Evolutionary conservation across 2,113 vertebrate species (phyloP), one percentile per base, ranked within the genome.

Genomic region (Strigops habroptila): DNA sequence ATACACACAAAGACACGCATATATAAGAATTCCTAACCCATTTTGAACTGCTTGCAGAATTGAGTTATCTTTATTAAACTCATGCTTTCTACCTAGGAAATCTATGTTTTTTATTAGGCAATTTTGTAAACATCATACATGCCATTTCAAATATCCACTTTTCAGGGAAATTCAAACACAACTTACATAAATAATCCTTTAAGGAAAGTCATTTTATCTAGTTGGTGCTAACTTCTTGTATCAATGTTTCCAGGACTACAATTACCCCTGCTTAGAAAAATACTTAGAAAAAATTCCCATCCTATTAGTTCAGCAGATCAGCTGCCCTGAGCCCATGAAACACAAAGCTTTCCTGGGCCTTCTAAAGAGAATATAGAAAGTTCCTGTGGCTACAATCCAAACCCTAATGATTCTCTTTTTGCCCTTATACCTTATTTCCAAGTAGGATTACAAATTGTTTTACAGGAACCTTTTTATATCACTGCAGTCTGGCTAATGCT

Each of bases 281-380:
- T 59, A n/a, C 13, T 59, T 59, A n/a, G 31, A 41, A 77, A 73
- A 83, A 46, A 48, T 13, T 48, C n/a, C 25, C 6, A 5, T 59
- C n/a, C 23, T 37, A 1, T 37, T 17, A 41, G 14, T 41, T 81
- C 25, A 7, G 6, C 3, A 2, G 49, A n/a, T 73, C 21, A 43
- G 31, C 22, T 3, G 1, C 46, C 46, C n/a, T n/a, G 44, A 91
- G 14, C 7, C 37, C 31, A 31, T 0, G 1, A 3, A 39, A 12
- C n/a, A 30, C 59, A 19, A 53, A 15, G 13, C 2, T 49, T 51
- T 65, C 37, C 57, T n/a, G 16, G 5, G 33, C 22, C 33, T 64
- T 64, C 53, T 14, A 10, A 60, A 64, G 15, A 44, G 39, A 64
- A 68, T 22, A 27, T 3, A 22, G 16, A 24, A 73, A 44, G 28